Evolutionary conservation across 2,113 vertebrate species (phyloP).

Genomic region (Peromyscus maniculatus): DNA sequence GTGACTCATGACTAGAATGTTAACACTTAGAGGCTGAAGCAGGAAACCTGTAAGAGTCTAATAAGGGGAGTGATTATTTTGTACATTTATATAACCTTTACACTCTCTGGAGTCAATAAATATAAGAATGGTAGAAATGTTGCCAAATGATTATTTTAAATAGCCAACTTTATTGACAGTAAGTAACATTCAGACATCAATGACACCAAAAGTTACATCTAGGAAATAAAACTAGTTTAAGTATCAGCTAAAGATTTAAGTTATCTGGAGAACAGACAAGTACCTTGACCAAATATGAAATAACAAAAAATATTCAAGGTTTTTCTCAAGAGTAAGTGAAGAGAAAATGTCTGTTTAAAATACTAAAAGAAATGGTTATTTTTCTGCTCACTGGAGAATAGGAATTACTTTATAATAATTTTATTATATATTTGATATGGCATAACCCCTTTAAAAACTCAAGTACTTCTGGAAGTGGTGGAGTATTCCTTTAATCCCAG

Average conservation of each 20-base stretch:
- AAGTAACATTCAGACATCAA: slow-evolving; percentile 39
- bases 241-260: slow-evolving; percentile 50
- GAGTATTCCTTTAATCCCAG: background rate
- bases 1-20: background rate
- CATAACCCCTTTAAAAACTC: slow-evolving; percentile 14
- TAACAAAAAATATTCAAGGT: background rate
- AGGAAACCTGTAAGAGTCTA: slow-evolving; percentile 37
- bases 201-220: slow-evolving; percentile 15
- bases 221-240: slow-evolving; percentile 61
- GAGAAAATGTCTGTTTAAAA: slow-evolving; percentile 48
- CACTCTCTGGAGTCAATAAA: slow-evolving; percentile 36
- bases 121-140: slow-evolving; percentile 40
- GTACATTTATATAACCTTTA: background rate
- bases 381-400: background rate
- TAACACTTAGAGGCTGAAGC: background rate
- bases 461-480: background rate
- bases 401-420: background rate
- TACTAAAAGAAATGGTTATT: slow-evolving; percentile 1
- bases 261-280: background rate
- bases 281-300: background rate
- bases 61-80: slow-evolving; percentile 5
- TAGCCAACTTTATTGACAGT: slow-evolving; percentile 52
- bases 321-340: slow-evolving; percentile 44
- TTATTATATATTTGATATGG: slow-evolving; percentile 28
- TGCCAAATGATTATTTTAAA: slow-evolving; percentile 58